Evolutionary conservation across 2,888 invertebrate species (phyloP), one percentile per base, ranked within the genome.

Genomic region (Chorisops tibialis): DNA sequence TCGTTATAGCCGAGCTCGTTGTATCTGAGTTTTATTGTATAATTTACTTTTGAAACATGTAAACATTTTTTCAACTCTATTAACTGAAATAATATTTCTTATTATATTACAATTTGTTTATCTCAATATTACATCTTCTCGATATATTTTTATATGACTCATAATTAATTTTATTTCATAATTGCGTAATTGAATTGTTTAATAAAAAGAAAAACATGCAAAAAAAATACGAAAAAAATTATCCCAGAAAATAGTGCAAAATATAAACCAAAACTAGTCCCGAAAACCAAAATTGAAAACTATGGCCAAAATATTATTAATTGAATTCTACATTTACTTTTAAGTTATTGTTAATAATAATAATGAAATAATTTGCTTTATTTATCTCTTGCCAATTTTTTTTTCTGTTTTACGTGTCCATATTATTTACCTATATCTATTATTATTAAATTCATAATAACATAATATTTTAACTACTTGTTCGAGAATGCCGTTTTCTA

Each of bases 251-350:
- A 51, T 37, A 51, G 18, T 38, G 19, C 41, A 16, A 9, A 19
- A 47, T 16, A 4, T 41, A 41, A 7, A 12, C 24, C 14, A 19
- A 52, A 52, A 52, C 41, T 52, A 52, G 52, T 52, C 52, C 52
- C 52, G 37, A 38, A 52, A 52, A 52, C 52, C 52, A 39, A 52
- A 52, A 52, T 12, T 12, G 2, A 39, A 52, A 18, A 12, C 12
- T 52, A 30, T 52, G n/a, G n/a, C 37, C 22, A 35, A 14, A 48
- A 49, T 48, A 48, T 6, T 35, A 35, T 35, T 14, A 30, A 30
- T 30, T 30, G 9, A 30, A 7, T 7, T 30, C 9, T 30, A 30
- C 9, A 9, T 30, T 5, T 30, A 30, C n/a, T 30, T 30, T 30
- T 30, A 30, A 30, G 5, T 30, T 5, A 30, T 5, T 9, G 2